These are phyloP conservation scores for Aporophyla nigra DNA, from an alignment of 2,888 invertebrate genomes.

Conservation along the genomic window DNA sequence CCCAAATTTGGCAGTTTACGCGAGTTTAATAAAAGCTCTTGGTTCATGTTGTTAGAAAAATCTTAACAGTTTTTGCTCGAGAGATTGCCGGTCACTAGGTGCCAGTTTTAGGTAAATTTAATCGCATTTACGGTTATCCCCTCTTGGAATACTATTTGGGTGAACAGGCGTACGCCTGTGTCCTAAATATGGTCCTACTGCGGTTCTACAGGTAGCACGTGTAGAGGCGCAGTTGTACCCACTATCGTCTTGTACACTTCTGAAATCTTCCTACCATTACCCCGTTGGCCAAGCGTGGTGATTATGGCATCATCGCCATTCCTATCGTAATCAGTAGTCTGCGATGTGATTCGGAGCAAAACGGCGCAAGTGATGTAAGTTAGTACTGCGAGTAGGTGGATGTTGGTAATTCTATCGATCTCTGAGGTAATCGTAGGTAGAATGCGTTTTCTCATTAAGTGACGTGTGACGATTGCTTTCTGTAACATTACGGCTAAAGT, in stretches of 20 bases:
- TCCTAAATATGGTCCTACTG: no score
- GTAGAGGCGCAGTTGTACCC: background rate
- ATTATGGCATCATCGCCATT: constrained; percentile 29
- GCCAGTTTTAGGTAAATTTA: background rate
- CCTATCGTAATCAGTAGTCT: constrained; percentile 25
- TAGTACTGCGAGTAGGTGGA: constrained; percentile 6
- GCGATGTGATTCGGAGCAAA: constrained; percentile 59
- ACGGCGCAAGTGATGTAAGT: constrained; percentile 43
- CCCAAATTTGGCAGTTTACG: background rate
- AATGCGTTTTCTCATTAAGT: constrained; percentile 22
- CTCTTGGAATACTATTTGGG: background rate
- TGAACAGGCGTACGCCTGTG: no score
- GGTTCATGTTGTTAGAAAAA: background rate
- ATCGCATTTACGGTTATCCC: background rate
- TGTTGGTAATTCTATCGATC: constrained; percentile 47
- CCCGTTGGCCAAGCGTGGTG: background rate
- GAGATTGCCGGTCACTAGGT: background rate
- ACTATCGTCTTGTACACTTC: background rate
- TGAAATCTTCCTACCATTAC: constrained; percentile 14
- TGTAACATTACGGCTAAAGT: background rate
- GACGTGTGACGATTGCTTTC: background rate
- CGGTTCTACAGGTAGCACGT: no score
- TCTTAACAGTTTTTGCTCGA: background rate
- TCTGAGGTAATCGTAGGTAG: constrained; percentile 33
- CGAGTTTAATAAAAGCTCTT: background rate